Conservation (phyloP, 2,113 vertebrate genomes). For the Etheostoma cragini region DNA sequence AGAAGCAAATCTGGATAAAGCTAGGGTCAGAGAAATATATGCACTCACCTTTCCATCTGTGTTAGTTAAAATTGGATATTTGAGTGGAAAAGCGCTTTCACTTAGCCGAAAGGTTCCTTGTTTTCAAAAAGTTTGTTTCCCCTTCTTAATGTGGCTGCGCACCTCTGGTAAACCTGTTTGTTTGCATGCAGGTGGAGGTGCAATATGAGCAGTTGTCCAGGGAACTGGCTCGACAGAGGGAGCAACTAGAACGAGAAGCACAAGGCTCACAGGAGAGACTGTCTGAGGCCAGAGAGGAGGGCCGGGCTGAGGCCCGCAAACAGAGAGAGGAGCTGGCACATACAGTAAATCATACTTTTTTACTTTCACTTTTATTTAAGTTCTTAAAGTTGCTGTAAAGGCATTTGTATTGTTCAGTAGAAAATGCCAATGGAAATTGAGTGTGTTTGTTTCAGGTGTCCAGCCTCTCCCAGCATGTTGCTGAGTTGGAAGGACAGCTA, state of each 20-base stretch:
- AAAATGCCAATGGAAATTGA: neutral
- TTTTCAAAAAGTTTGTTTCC: neutral
- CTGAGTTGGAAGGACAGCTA: slow-evolving; percentile 85
- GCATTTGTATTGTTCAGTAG: neutral
- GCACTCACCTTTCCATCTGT: neutral
- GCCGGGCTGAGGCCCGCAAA: slow-evolving; percentile 83
- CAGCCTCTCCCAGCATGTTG: slow-evolving; percentile 86
- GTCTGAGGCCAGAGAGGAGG: slow-evolving; percentile 83
- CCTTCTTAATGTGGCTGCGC: neutral
- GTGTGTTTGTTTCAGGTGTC: slow-evolving; percentile 80
- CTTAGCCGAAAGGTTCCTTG: neutral
- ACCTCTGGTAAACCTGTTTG: neutral
- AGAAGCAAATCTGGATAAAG: slow-evolving; percentile 92
- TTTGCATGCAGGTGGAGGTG: slow-evolving; percentile 84
- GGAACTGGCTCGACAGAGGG: slow-evolving; percentile 87
- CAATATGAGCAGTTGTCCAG: slow-evolving; percentile 90
- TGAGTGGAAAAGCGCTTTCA: neutral
- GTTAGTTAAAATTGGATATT: neutral
- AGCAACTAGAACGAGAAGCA: slow-evolving; percentile 86
- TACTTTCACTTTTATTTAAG: neutral
- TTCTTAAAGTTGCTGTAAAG: neutral
- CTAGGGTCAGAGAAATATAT: slow-evolving; percentile 78
- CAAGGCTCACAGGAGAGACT: slow-evolving; percentile 84
- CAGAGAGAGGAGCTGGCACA: slow-evolving; percentile 85
- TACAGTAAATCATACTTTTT: slow-evolving; percentile 79